Base-by-base conservation (phyloP, 2,113 vertebrate species). In the Thamnaconus septentrionalis region DNA sequence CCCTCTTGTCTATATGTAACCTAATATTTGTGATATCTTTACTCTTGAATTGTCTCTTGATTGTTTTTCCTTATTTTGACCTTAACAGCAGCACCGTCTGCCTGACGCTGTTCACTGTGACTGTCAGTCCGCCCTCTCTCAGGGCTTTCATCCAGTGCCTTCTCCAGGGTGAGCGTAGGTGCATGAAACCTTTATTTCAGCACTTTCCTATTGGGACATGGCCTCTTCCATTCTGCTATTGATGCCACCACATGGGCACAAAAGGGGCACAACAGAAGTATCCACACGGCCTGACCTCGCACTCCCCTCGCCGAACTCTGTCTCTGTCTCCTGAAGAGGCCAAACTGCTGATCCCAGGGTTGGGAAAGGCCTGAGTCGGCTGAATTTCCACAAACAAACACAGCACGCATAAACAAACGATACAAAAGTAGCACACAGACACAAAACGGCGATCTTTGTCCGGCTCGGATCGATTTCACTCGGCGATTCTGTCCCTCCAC, bases 291-390 rank as follows among this genome's bases (percentile, higher is more conserved):
- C 75, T 31, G 18, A 31, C 18, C 18, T 31, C 18, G 18, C 63
- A 57, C 64, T 66, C 52, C 68, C 54, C 63, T 65, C 79, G 44
- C 68, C 59, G 59, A 31, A 61, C 79, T 76, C 73, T 70, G 73
- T 76, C 69, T 83, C 76, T 7, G 54, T 69, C 69, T 82, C 54
- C 84, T 84, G 18, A 75, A 74, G 73, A 55, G 71, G 63, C 65
- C 73, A 90, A 87, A 91, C 71, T 90, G 92, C 91, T 93, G 91
- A 93, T 81, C 61, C 61, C 74, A 73, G 69, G 64, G 67, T 70
- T 79, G 75, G 81, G 67, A 92, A 90, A 89, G 79, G 64, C 80
- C 78, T 71, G 62, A 52, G 62, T 89, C 73, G 73, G 90, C 90
- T 82, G 60, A 41, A 86, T 82, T 85, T 72, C 69, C 44, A 82